Conservation (phyloP, 2,113 vertebrate species). For the Natator depressus region DNA sequence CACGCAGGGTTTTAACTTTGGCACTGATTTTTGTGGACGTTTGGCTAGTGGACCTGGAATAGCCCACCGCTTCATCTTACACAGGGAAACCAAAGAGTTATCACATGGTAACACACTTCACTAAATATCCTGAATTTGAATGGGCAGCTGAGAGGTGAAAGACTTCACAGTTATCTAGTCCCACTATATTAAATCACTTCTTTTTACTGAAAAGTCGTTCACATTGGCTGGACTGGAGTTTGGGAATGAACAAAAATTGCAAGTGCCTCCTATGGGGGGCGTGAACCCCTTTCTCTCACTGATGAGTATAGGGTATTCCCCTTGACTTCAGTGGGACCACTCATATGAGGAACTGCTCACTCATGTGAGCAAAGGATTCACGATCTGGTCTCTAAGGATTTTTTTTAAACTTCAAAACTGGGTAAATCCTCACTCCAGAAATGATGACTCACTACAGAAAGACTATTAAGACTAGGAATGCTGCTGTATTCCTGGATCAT, state of each 20-base stretch:
- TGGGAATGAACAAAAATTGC: conserved; percentile 17
- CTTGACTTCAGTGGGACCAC: neutral
- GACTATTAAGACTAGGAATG: conserved; percentile 35
- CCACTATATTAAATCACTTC: neutral
- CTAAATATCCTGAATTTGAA: neutral
- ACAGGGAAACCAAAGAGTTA: neutral
- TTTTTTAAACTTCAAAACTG: neutral
- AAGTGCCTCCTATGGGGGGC: neutral
- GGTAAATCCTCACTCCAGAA: neutral
- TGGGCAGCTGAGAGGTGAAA: neutral
- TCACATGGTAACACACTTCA: neutral
- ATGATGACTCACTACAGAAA: neutral
- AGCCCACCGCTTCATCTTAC: neutral
- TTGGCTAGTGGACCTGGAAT: neutral
- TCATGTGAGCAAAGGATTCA: neutral
- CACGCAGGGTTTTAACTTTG: neutral
- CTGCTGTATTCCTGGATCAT: conserved; percentile 12
- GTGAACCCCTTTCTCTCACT: neutral
- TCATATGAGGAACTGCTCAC: neutral
- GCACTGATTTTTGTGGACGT: neutral
- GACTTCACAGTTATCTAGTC: neutral
- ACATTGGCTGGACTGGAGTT: neutral
- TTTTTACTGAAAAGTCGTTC: neutral
- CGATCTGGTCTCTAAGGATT: neutral
- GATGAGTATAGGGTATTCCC: neutral